Conservation (phyloP, 2,797 vertebrate genomes). For the Prionace glauca region DNA sequence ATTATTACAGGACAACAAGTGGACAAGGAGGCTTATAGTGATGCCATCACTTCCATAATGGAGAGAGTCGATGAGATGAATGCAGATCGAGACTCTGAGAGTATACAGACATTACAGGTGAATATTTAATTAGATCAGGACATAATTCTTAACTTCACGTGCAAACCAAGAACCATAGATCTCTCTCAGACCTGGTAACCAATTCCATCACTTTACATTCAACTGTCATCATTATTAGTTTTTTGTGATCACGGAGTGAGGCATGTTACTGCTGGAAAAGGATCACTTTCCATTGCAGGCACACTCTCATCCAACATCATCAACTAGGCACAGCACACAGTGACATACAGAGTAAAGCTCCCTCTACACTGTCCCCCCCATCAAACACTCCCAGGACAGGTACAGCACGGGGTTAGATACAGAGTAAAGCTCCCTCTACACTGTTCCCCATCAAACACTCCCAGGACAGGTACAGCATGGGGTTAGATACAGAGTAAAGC, state of each 20-base stretch:
- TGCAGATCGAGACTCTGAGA: neutral
- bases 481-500: too few species aligned
- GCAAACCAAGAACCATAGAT: neutral
- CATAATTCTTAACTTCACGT: neutral
- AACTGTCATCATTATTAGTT: neutral
- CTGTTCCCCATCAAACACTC: too few species aligned
- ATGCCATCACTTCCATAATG: neutral
- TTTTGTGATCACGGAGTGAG: neutral
- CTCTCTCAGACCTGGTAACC: neutral
- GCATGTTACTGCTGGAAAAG: neutral
- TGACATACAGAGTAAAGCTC: neutral
- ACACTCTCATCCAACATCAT: too few species aligned
- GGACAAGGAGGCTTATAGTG: neutral
- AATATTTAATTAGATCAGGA: neutral
- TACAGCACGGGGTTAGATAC: neutral
- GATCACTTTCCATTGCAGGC: neutral
- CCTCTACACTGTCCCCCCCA: neutral
- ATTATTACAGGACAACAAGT: neutral
- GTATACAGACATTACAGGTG: constrained; percentile 1
- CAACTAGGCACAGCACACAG: neutral
- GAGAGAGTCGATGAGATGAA: neutral
- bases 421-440: neutral
- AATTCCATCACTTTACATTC: neutral
- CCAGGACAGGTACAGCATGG: too few species aligned
- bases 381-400: neutral